Evolutionary conservation across 1,140 invertebrate genomes (phyloP).

Genomic region (Aleiodes sp.): DNA sequence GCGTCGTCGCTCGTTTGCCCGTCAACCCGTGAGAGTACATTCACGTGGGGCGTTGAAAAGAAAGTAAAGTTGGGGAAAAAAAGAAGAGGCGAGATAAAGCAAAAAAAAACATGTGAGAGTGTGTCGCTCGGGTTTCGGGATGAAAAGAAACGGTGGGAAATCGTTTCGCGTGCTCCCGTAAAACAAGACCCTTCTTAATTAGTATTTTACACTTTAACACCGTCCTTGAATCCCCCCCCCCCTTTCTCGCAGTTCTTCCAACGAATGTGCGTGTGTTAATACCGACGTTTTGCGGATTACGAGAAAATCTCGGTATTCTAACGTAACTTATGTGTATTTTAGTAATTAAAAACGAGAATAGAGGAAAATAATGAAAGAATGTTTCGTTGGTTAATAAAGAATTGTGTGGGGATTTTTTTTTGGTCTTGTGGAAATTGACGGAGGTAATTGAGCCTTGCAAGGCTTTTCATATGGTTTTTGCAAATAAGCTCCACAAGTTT

Average conservation of each 20-base stretch:
- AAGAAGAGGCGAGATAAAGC: slow-evolving; percentile 5
- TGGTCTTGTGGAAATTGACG: no score
- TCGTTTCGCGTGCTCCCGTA: slow-evolving; percentile 3
- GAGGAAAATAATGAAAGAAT: no score
- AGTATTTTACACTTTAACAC: slow-evolving; percentile 66
- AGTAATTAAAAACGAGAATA: no score
- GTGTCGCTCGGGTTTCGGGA: slow-evolving; percentile 43
- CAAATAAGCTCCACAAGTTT: no score
- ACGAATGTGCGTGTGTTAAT: slow-evolving; percentile 3
- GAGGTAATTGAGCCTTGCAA: no score
- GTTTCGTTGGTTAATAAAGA: no score
- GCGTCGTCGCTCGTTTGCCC: slow-evolving; percentile 53
- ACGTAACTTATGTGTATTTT: no score
- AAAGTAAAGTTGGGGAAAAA: slow-evolving; percentile 8
- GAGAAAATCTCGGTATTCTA: not conserved
- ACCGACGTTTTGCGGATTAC: not conserved
- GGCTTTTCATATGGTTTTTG: no score
- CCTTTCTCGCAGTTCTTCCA: not conserved
- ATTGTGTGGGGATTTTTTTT: no score
- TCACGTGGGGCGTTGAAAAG: slow-evolving; percentile 61
- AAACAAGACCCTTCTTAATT: slow-evolving; percentile 62
- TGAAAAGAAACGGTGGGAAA: slow-evolving; percentile 35
- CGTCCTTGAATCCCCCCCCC: slow-evolving; percentile 41
- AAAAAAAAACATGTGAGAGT: slow-evolving; percentile 52
- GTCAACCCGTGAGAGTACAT: slow-evolving; percentile 59